phyloP scores from a whole-genome alignment of 2,797 vertebrate species.

The Sebastes taczanowskii region DNA sequence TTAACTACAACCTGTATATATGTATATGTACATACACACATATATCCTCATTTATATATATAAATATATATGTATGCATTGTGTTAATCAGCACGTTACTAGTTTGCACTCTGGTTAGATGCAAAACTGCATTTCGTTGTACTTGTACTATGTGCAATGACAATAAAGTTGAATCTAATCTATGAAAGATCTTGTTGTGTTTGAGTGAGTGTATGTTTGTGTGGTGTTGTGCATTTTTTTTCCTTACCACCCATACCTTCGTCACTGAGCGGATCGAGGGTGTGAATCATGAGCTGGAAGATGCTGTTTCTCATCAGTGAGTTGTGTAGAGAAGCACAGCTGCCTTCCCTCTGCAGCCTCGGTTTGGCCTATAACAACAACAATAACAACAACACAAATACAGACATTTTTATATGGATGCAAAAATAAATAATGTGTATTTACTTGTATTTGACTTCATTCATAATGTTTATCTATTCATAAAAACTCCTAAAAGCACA shows the following conservation, averaged over 20 bases:
- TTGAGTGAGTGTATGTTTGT: not conserved
- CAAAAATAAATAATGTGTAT: not conserved
- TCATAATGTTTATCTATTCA: not conserved
- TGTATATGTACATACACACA: too few relatives aligned
- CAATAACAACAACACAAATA: not conserved
- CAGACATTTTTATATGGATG: not conserved
- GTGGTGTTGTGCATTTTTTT: not conserved
- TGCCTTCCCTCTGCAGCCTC: slow-evolving; percentile 93
- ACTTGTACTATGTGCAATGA: too few relatives aligned
- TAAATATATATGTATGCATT: too few relatives aligned
- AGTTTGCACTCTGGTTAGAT: too few relatives aligned
- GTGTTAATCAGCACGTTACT: too few relatives aligned
- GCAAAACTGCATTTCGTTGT: too few relatives aligned
- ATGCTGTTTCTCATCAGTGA: slow-evolving; percentile 98
- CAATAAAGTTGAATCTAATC: not conserved
- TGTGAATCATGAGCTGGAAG: slow-evolving; percentile 99
- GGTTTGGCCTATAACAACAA: slow-evolving; percentile 86
- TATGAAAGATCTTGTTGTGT: not conserved
- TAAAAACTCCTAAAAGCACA: not conserved
- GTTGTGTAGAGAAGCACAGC: slow-evolving; percentile 96
- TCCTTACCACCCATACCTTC: slow-evolving; percentile 81
- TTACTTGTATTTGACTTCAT: not conserved
- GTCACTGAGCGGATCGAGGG: slow-evolving; percentile 91
- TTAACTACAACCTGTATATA: too few relatives aligned
- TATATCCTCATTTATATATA: too few relatives aligned